These are phyloP conservation scores for Himalopsyche tibetana DNA, from an alignment of 2,888 invertebrate species.

Conservation along the genomic window DNA sequence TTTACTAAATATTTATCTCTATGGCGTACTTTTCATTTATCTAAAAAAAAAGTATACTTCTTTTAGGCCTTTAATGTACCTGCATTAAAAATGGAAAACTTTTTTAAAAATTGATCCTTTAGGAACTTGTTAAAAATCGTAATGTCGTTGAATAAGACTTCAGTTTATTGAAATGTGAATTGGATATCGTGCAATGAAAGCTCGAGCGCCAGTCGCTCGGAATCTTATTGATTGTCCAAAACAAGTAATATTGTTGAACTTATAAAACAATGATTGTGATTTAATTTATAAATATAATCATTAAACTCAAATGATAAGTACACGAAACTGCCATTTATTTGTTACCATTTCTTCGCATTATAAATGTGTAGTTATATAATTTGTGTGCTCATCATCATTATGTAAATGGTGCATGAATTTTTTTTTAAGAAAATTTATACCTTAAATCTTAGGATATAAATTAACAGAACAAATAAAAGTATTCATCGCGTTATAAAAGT, in stretches of 20 bases:
- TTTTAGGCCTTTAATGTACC: constrained; percentile 43
- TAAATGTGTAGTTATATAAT: constrained; percentile 50
- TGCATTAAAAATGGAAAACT: constrained; percentile 43
- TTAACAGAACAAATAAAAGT: constrained; percentile 32
- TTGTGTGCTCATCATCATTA: constrained; percentile 53
- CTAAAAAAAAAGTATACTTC: constrained; percentile 38
- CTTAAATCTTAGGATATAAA: constrained; percentile 39
- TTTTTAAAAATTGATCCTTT: constrained; percentile 21
- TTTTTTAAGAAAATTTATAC: constrained; percentile 56
- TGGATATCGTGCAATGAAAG: constrained; percentile 6
- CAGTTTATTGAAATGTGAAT: not conserved
- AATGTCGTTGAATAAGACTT: constrained; percentile 34
- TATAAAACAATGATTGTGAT: constrained; percentile 49
- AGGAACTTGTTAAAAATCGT: constrained; percentile 38
- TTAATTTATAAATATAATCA: constrained; percentile 34
- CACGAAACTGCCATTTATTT: constrained; percentile 45
- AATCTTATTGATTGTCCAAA: constrained; percentile 51
- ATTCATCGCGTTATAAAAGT: too few species aligned
- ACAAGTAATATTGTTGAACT: constrained; percentile 51
- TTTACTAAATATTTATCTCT: constrained; percentile 30
- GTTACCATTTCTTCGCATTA: constrained; percentile 41
- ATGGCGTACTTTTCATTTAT: constrained; percentile 37
- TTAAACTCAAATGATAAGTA: constrained; percentile 23
- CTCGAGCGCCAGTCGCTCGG: constrained; percentile 57
- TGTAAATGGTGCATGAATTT: constrained; percentile 55